Base-by-base conservation (phyloP, 2,113 vertebrate genomes). In the Pterocles burchelli region DNA sequence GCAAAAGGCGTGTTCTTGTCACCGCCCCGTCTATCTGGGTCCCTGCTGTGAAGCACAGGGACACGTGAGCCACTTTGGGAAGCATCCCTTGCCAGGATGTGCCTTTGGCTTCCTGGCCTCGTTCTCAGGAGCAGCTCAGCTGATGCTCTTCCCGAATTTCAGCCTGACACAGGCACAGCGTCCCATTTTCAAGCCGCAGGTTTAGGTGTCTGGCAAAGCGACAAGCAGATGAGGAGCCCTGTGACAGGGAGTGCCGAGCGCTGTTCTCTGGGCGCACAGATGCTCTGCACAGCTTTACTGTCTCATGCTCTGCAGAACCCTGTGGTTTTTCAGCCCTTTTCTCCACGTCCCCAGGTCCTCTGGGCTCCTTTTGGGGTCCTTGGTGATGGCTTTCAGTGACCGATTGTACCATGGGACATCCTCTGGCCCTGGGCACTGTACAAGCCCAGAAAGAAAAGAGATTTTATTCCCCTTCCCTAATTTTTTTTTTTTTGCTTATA, bases 171-270 rank as follows among this genome's bases (percentile, higher is more conserved):
- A n/a, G 25, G 17, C 11, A 3, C 6, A 26, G 26, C 2, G 1
- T 31, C 62, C 28, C 0, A 0, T 38, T 85, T 49, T 36, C 25
- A 11, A 13, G 55, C 49, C 1, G 0, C 25, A 2, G 0, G 3
- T 29, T 48, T 9, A 7, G 24, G 6, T 9, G 13, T 15, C 57
- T 33, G 62, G 11, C 54, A 15, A 24, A 31, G 43, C 1, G 41
- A 26, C 4, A 2, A 14, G 66, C 43, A 25, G 31, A 14, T 9
- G 65, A 61, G 17, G 66, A 38, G 34, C 38, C 58, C 38, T 10
- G 6, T 9, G 33, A 4, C 4, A 25, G 57, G 31, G 34, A 61
- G 26, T 2, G 34, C 46, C 0, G 5, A 36, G 38, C 6, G 0
- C 5, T 52, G n/a, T 70, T 62, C 55, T 33, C 68, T 36, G 45